Evolutionary conservation across 2,113 vertebrate species (phyloP), one percentile per base, ranked within the genome.

Genomic region (Amazona guildingii): DNA sequence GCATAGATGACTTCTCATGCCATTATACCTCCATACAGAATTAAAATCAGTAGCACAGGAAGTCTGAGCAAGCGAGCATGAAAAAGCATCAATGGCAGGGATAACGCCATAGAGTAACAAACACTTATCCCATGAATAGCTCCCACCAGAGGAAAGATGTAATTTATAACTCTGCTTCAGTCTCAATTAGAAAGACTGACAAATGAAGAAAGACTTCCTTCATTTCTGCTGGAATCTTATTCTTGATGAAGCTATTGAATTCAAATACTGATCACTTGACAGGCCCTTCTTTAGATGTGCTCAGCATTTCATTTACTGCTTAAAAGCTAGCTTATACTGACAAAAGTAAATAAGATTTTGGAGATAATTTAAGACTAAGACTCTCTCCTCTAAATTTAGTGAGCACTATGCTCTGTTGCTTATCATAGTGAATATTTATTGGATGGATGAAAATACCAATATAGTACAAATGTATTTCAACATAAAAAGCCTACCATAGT

Each of bases 31-130:
- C 80, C 66, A 35, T 21, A 51, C 28, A 44, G 69, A 86, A 82
- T 82, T 84, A 78, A 84, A 92, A 92, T 82, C 86, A 89, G 68
- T 57, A 84, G 57, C 68, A 86, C 74, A 91, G 57, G 69, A 92
- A 91, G 69, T 72, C 83, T 91, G 76, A 96, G 43, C 91, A 83
- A 95, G 46, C 4, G 14, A 88, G 28, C 66, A 69, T 49, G 31
- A 78, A 69, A 92, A 88, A n/a, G 28, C 39, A 76, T 76, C 90
- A 93, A 20, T 57, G 86, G 51, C 31, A 90, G 52, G 43, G 55
- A 82, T 75, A 93, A 88, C 3, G 3, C 44, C 62, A 46, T 4
- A 61, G 21, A 0, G 0, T 72, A 76, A 86, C 51, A 87, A 92
- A 89, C 43, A 72, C 57, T 88, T 70, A 83, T 12, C 66, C 35